Evolutionary conservation across 1,140 invertebrate genomes (phyloP), one percentile per base, ranked within the genome.

Genomic region (Drosophila lacertosa): DNA sequence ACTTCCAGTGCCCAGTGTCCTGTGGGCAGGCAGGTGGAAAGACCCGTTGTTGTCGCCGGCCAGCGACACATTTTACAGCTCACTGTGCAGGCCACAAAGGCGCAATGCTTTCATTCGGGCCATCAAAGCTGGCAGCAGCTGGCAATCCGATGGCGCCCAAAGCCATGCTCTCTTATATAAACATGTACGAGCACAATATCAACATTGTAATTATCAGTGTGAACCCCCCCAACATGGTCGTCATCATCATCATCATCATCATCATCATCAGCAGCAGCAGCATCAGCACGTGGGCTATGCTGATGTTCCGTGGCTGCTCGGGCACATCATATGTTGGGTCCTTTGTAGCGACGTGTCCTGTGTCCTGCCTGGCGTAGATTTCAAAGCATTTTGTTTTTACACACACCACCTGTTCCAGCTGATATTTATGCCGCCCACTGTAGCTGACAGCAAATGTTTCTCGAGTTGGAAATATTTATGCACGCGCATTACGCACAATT

Each of bases 391-490:
- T 53, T 26, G n/a, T 33, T 47, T 45, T 65, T 48, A n/a, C 40
- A 20, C 15, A 22, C 47, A 29, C 13, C 47, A 18, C 47, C 16
- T 32, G 24, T 11, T 39, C 6, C 60, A 70, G 29, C 60, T 57
- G 44, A 22, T 55, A 62, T 53, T 39, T 37, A 44, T 50, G 44
- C 67, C 44, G 20, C 60, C 67, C 44, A 24, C 59, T 47, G 66
- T 50, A 39, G 26, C 24, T 64, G 59, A 51, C 50, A 54, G 50
- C 66, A 67, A 67, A 50, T 69, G 66, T 63, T 69, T 63, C 60
- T 50, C 67, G 57, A 65, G 65, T 65, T 51, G 32, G 51, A 64
- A 65, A 65, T 50, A 70, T 70, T 70, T 65, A 57, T 65, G 51
- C 33, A 45, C 58, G 22, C 37, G 39, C 40, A 63, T 63, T 63